Percentiles rank a stretch among this genome's conserved stretches.
Evolutionary conservation across 1,140 invertebrate species (phyloP).

Genomic region (Atta cephalotes): DNA sequence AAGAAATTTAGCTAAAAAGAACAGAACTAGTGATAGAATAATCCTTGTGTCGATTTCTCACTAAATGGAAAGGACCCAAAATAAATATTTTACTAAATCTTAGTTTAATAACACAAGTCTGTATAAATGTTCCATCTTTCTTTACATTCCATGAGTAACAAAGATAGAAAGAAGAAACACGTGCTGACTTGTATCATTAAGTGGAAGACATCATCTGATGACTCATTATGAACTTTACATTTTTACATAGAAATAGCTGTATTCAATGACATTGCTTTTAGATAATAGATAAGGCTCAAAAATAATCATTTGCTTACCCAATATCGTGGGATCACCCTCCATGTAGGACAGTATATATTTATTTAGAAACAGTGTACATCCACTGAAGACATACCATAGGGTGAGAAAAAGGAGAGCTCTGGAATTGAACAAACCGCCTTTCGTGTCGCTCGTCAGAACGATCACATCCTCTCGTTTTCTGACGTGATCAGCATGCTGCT

Average conservation of each 20-base stretch:
- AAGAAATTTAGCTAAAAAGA: no score
- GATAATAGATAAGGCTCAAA: background rate
- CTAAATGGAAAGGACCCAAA: no score
- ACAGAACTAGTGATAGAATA: no score
- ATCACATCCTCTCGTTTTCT: constrained; percentile 78
- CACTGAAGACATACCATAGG: constrained; percentile 93
- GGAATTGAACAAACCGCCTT: constrained; percentile 88
- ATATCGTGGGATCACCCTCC: constrained; percentile 92
- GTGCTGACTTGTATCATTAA: no score
- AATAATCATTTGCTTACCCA: constrained; percentile 87
- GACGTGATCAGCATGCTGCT: constrained; percentile 76
- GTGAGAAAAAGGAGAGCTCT: constrained; percentile 90
- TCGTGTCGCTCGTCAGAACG: constrained; percentile 77
- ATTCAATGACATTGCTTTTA: background rate
- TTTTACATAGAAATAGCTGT: background rate
- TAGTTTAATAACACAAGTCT: no score
- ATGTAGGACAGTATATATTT: constrained; percentile 94
- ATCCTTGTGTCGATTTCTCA: no score
- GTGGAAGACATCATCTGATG: background rate
- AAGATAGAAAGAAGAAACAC: no score
- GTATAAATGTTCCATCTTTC: no score
- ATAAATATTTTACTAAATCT: no score
- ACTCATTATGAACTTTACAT: background rate
- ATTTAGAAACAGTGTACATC: constrained; percentile 93
- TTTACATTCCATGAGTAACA: no score